Base-by-base conservation (phyloP, 2,888 invertebrate species). In the Sympetrum striolatum region DNA sequence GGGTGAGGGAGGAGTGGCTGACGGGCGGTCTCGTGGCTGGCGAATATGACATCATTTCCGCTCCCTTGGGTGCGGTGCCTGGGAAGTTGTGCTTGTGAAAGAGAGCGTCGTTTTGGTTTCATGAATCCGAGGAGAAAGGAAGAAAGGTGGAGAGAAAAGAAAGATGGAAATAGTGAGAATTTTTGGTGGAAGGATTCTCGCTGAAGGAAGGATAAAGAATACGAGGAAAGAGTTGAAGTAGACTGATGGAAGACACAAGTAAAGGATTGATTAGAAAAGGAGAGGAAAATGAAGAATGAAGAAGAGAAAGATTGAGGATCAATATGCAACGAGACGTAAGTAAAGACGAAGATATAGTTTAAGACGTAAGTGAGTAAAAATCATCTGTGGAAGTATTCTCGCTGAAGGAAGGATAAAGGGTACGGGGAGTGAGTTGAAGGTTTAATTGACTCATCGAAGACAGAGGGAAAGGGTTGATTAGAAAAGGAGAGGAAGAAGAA, bases 31-130 rank as follows among this genome's bases (percentile, higher is more conserved):
- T 60, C 60, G 58, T 86, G 86, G 86, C 60, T 86, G 60, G 86
- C 86, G 86, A 86, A 86, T 86, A 86, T 86, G 86, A 86, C 86
- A 86, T 86, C 86, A 86, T 86, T 86, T 86, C 86, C 86, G 86
- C 86, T 86, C 86, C 86, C 86, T 39, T 37, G 86, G 86, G 86
- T 37, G 35, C 58, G 86, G 86, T 37, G 35, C 58, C 82, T 60
- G 82, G 58, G 58, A 22, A 35, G 18, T 35, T 35, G 35, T 82
- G 86, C 60, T 64, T 86, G 86, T 35, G 60, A 86, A 64, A 64
- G 86, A 86, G 86, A 37, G 22, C 86, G 60, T 86, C 86, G 37
- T 86, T 86, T 64, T 64, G 86, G 86, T 60, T 64, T 39, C 60
- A n/a, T 60, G 37, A 35, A 60, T 58, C 35, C 22, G 22, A 2